Evolutionary conservation across 2,797 vertebrate genomes (phyloP).

Genomic region (Allobates femoralis): DNA sequence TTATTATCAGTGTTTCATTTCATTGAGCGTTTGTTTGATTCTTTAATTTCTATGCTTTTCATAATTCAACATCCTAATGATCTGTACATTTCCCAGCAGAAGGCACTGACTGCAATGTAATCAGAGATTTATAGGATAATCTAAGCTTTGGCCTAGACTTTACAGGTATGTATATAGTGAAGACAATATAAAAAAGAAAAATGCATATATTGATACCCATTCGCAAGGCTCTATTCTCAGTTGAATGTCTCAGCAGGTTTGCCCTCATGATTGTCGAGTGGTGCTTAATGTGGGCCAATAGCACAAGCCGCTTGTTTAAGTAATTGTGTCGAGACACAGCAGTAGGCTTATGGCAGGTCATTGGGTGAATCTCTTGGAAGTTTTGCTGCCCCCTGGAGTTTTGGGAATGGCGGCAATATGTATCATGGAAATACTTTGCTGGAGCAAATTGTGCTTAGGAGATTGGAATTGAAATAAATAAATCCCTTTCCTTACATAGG

Average conservation of each 20-base stretch:
- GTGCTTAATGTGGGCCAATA: conserved; percentile 55
- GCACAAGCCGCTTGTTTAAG: conserved; percentile 61
- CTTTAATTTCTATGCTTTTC: conserved; percentile 4
- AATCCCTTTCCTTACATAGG: conserved; percentile 51
- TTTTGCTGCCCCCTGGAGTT: conserved; percentile 62
- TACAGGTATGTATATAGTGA: conserved; percentile 7
- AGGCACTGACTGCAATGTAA: neutral
- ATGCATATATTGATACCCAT: conserved; percentile 25
- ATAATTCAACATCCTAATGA: conserved; percentile 9
- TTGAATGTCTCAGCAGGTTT: conserved; percentile 48
- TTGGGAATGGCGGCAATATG: conserved; percentile 53
- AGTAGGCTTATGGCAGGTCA: conserved; percentile 59
- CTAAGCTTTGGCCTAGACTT: conserved; percentile 26
- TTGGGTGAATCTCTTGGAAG: conserved; percentile 60
- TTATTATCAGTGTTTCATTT: neutral
- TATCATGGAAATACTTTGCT: conserved; percentile 58
- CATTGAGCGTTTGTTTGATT: conserved; percentile 11
- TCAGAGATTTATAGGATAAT: conserved; percentile 35
- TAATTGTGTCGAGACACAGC: conserved; percentile 61
- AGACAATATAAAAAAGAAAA: conserved; percentile 60
- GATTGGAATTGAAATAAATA: conserved; percentile 58
- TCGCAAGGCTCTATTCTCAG: conserved; percentile 34
- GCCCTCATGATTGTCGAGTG: conserved; percentile 55
- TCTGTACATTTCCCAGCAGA: conserved; percentile 19
- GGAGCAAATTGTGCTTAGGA: conserved; percentile 56